Conservation (phyloP, 2,113 vertebrate genomes). For the Crotalus helleri region DNA sequence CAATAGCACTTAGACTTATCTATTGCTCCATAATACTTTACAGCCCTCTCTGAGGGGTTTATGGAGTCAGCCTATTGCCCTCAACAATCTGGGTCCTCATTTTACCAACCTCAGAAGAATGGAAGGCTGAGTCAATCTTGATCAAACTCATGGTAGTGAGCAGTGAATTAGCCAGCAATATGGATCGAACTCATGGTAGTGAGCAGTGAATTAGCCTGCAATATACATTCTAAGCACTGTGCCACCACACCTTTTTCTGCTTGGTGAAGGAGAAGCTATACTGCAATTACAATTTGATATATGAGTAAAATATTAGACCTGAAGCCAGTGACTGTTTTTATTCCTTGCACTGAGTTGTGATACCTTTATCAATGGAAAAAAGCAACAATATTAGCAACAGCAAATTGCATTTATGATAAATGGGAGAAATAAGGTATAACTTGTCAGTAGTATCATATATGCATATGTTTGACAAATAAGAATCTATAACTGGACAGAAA, state of each 20-base stretch:
- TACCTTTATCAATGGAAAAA: conserved; percentile 25
- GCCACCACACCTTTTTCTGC: neutral
- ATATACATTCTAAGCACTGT: neutral
- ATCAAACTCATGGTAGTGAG: too few species aligned
- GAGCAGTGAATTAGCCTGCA: neutral
- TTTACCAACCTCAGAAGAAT: neutral
- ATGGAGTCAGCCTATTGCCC: neutral
- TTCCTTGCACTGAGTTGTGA: conserved; percentile 37
- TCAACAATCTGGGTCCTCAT: neutral
- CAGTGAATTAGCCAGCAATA: too few species aligned
- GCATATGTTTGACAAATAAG: conserved; percentile 48
- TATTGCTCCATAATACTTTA: neutral
- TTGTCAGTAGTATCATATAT: conserved; percentile 45
- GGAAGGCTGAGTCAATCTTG: neutral
- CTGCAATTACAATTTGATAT: neutral
- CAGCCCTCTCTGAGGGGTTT: neutral
- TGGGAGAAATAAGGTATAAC: conserved; percentile 17
- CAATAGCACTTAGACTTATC: neutral
- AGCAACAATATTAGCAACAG: conserved; percentile 37
- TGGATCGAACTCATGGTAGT: neutral
- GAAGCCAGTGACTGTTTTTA: conserved; percentile 25
- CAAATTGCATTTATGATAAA: conserved; percentile 39
- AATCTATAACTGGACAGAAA: conserved; percentile 32
- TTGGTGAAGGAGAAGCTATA: neutral
- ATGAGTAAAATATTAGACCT: neutral